Percentiles rank a stretch among this genome's conserved stretches.
Evolutionary conservation across 2,797 vertebrate species (phyloP).

Genomic region (Leptatherina wallacei): DNA sequence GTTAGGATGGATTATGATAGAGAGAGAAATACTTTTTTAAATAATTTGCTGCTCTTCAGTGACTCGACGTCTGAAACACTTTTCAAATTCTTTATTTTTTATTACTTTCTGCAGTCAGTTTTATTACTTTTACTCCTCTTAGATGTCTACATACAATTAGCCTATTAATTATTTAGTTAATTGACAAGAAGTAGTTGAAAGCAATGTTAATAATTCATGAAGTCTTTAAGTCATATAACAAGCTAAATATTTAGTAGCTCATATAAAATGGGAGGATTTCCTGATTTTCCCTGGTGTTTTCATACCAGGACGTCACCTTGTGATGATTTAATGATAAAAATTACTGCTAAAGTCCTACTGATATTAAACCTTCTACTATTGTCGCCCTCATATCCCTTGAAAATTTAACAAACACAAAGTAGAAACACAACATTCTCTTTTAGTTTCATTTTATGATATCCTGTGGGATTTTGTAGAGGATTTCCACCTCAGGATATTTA

Average conservation of each 20-base stretch:
- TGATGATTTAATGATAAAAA: too few relatives aligned
- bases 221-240: not conserved
- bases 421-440: not conserved
- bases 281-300: too few relatives aligned
- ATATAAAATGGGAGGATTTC: too few relatives aligned
- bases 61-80: not conserved
- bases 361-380: not conserved
- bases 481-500: not conserved
- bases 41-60: not conserved
- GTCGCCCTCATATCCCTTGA: not conserved
- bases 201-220: not conserved
- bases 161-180: not conserved
- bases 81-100: not conserved
- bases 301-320: too few relatives aligned
- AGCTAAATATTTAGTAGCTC: not conserved
- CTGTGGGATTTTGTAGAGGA: not conserved
- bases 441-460: not conserved
- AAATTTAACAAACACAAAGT: too few relatives aligned
- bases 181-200: not conserved
- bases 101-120: not conserved
- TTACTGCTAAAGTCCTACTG: too few relatives aligned
- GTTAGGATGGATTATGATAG: conserved; percentile 17
- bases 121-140: too few relatives aligned
- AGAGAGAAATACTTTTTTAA: conserved; percentile 7
- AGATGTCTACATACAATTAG: not conserved